Conservation (phyloP, 2,797 vertebrate species). For the Pteropus rufus region DNA sequence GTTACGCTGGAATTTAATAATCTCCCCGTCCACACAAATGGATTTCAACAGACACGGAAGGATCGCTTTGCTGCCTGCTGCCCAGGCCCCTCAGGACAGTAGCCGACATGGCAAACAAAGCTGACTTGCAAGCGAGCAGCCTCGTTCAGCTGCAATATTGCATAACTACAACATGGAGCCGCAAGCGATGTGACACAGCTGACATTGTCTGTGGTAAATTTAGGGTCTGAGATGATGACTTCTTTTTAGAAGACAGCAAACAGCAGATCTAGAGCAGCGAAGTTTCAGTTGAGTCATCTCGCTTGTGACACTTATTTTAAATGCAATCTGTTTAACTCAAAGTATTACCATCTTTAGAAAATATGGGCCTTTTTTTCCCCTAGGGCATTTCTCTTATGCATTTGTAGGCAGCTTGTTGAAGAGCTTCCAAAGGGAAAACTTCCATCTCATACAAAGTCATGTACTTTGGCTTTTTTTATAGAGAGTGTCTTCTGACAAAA, state of each 20-base stretch:
- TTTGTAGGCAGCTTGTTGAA: neutral
- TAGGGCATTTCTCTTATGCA: neutral
- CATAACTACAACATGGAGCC: neutral
- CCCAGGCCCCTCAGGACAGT: neutral
- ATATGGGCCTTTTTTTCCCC: neutral
- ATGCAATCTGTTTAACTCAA: slow-evolving; percentile 43
- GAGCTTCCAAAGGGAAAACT: neutral
- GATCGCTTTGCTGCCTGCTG: neutral
- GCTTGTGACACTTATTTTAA: slow-evolving; percentile 38
- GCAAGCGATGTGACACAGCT: neutral
- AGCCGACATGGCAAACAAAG: neutral
- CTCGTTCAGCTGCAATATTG: neutral
- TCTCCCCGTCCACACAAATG: neutral
- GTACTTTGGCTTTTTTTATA: neutral
- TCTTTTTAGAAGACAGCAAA: slow-evolving; percentile 10
- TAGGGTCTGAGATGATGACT: neutral
- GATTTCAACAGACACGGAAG: neutral
- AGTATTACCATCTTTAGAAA: slow-evolving; percentile 43
- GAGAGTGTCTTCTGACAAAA: neutral
- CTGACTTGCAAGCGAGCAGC: neutral
- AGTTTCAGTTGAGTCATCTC: slow-evolving; percentile 37
- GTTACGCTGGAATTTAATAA: neutral
- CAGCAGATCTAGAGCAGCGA: neutral
- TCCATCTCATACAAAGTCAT: neutral
- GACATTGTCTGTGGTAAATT: neutral